Percentiles rank a stretch among this genome's conserved stretches.
phyloP scores from a whole-genome alignment of 2,888 invertebrate genomes.

The Amitus sp. region DNA sequence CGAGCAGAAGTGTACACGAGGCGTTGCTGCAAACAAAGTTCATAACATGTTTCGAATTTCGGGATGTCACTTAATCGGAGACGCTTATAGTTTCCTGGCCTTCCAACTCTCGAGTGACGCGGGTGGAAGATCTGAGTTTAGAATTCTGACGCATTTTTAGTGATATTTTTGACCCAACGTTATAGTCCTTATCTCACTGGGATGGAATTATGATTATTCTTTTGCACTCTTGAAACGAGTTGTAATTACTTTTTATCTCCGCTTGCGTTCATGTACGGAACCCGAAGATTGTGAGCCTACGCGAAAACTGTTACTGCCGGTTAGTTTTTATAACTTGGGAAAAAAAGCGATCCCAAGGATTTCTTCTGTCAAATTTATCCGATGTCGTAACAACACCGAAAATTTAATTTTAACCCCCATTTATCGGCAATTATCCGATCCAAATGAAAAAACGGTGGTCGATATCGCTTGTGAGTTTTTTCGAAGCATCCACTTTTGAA shows the following conservation, averaged over 20 bases:
- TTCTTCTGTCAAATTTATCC: too few species aligned
- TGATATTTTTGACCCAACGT: neutral
- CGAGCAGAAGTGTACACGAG: neutral
- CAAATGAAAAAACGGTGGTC: too few species aligned
- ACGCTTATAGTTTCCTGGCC: neutral
- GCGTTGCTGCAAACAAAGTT: neutral
- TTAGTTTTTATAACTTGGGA: neutral
- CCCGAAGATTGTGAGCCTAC: neutral
- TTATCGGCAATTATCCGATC: too few species aligned
- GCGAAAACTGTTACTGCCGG: neutral
- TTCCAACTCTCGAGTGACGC: neutral
- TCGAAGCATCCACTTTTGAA: neutral
- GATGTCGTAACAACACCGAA: too few species aligned
- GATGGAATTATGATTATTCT: neutral
- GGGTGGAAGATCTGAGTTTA: conserved; percentile 12
- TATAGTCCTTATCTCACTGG: neutral
- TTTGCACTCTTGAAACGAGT: neutral
- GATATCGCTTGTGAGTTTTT: too few species aligned
- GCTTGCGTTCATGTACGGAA: neutral
- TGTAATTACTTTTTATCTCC: conserved; percentile 2
- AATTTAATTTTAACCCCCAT: too few species aligned
- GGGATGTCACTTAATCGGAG: neutral
- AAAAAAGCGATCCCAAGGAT: neutral
- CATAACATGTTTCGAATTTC: conserved; percentile 2
- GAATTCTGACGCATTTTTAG: neutral